phyloP scores from a whole-genome alignment of 2,797 vertebrate species.

The Poeciliopsis paucimaculata region DNA sequence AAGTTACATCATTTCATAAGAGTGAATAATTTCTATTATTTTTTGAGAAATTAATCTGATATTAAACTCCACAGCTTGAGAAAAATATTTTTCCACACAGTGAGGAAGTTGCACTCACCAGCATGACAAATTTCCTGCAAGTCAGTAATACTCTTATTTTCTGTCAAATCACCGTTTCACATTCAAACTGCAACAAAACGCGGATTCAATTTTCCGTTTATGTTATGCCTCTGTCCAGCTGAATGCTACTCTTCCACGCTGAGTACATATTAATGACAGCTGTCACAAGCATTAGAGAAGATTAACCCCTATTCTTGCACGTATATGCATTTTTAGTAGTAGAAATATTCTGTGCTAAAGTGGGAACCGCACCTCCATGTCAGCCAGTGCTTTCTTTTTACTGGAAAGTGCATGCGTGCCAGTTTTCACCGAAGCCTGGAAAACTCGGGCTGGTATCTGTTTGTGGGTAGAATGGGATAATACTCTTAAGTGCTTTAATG shows the following conservation, averaged over 20 bases:
- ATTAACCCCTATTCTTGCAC: slow-evolving; percentile 64
- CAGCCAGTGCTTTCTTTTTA: slow-evolving; percentile 23
- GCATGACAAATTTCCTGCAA: slow-evolving; percentile 4
- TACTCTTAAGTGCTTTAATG: slow-evolving; percentile 73
- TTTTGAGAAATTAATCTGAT: background rate
- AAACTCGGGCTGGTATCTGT: slow-evolving; percentile 48
- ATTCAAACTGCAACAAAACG: slow-evolving; percentile 19
- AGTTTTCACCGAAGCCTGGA: slow-evolving; percentile 48
- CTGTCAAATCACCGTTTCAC: slow-evolving; percentile 31
- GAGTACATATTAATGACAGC: slow-evolving; percentile 69
- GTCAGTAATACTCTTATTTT: slow-evolving; percentile 9
- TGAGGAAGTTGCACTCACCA: background rate
- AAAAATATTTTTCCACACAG: background rate
- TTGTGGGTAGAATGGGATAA: slow-evolving; percentile 72
- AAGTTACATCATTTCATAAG: background rate
- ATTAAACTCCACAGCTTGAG: background rate
- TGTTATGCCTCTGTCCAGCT: slow-evolving; percentile 27
- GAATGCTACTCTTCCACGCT: slow-evolving; percentile 54
- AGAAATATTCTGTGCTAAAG: slow-evolving; percentile 43
- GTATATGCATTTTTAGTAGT: slow-evolving; percentile 65
- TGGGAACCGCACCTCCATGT: slow-evolving; percentile 60
- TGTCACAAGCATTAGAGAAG: slow-evolving; percentile 72
- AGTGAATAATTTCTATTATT: background rate
- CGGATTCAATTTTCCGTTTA: slow-evolving; percentile 22
- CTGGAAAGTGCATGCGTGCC: slow-evolving; percentile 35